phyloP scores from a whole-genome alignment of 2,888 invertebrate species.

The Glaucopsyche alexis region DNA sequence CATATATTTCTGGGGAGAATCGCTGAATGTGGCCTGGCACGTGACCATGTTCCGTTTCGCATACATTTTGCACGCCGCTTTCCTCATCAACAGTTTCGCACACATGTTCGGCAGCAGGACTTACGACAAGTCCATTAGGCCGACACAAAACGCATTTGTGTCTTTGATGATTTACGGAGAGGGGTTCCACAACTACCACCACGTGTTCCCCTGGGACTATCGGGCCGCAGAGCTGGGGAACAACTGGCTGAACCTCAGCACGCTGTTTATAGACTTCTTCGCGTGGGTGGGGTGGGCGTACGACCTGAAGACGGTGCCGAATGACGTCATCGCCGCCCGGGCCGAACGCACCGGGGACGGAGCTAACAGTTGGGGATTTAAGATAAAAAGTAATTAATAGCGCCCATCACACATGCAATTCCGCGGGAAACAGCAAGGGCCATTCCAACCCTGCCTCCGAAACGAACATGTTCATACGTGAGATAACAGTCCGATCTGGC shows the following conservation, averaged over 20 bases:
- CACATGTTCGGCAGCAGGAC: conserved; percentile 68
- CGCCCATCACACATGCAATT: too few species aligned
- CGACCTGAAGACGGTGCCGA: conserved; percentile 49
- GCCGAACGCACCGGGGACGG: conserved; percentile 48
- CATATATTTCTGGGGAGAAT: conserved; percentile 80
- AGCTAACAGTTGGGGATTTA: neutral
- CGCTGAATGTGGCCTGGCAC: conserved; percentile 55
- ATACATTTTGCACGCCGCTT: conserved; percentile 74
- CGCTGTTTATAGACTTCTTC: conserved; percentile 55
- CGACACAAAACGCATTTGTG: conserved; percentile 45
- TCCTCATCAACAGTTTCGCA: conserved; percentile 83
- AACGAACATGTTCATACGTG: too few species aligned
- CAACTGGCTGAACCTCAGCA: conserved; percentile 44
- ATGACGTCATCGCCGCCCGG: conserved; percentile 42
- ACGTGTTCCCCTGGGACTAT: conserved; percentile 56
- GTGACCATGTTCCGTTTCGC: conserved; percentile 73
- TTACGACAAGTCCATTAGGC: conserved; percentile 58
- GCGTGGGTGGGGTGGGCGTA: conserved; percentile 59
- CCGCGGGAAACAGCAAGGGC: too few species aligned
- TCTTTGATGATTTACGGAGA: conserved; percentile 49
- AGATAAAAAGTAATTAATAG: neutral
- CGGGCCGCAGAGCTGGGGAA: conserved; percentile 51
- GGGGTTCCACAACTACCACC: conserved; percentile 59
- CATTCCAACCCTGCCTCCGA: too few species aligned
- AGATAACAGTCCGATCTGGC: too few species aligned